Base-by-base conservation (phyloP, 2,888 invertebrate genomes). In the Halictus quadricinctus region DNA sequence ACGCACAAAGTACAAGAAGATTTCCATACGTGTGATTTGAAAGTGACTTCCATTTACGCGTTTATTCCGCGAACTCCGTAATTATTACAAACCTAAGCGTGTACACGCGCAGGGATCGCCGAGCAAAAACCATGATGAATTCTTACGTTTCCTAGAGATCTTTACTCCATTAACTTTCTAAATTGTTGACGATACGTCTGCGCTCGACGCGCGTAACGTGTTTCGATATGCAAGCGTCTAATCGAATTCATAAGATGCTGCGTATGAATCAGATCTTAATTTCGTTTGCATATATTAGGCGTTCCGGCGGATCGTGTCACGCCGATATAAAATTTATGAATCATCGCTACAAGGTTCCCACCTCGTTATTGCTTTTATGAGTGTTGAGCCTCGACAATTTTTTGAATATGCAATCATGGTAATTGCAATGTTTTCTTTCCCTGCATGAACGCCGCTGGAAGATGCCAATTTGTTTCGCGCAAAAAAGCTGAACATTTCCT, bases 201-300 rank as follows among this genome's bases (percentile, higher is more conserved):
- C 69, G n/a, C 41, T 18, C 36, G 43, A 41, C 21, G 29, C 29
- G 25, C 29, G 29, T 29, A 25, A 50, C 50, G 21, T 50, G 10
- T 73, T 73, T 10, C 72, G 36, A 73, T 73, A 36, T 29, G 12
- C 29, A 36, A 36, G 21, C 50, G 72, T 50, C 46, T 58, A 46
- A 69, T 69, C 43, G 13, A 7, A 58, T 74, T 58, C 25, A 13
- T 41, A 21, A 58, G 21, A 29, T 25, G 18, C 43, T 7, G 60
- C 36, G 36, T 12, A 54, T 72, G 81, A 83, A 81, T 83, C 76
- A 83, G 75, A 83, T 76, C 72, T 64, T 41, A 50, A 83, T 76
- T 81, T 72, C 58, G 29, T 64, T 70, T 25, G 74, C 69, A 66
- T 72, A 21, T 15, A n/a, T 72, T 72, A 60, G 50, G 36, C 50